A percentile compares a stretch with the other conserved stretches of the same genome.
phyloP scores from a whole-genome alignment of 2,113 vertebrate species.

The Hippocampus zosterae region DNA sequence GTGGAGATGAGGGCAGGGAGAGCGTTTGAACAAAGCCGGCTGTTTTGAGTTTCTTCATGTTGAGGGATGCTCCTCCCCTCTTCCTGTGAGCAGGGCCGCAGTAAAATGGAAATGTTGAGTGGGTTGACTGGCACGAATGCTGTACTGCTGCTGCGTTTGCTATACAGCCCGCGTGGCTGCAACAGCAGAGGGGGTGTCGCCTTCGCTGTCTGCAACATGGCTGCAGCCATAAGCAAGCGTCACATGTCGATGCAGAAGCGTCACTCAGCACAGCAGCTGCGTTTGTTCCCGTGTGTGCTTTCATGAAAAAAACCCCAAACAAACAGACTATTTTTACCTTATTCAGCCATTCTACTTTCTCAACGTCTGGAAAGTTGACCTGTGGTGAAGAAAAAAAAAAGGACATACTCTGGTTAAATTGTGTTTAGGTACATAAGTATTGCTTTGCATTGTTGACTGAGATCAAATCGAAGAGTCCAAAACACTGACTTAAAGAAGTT shows the following conservation, averaged over 20 bases:
- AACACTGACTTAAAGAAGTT: too few relatives aligned
- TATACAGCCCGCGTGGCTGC: constrained; percentile 41
- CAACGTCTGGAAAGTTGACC: constrained; percentile 90
- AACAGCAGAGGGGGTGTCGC: constrained; percentile 34
- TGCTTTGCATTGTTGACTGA: background rate
- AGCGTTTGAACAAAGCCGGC: constrained; percentile 17
- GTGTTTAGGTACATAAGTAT: background rate
- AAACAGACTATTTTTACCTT: constrained; percentile 72
- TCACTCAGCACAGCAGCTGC: constrained; percentile 59
- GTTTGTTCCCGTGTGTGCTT: constrained; percentile 6
- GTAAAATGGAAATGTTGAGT: constrained; percentile 66
- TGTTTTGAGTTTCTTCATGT: constrained; percentile 29
- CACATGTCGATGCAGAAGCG: constrained; percentile 15
- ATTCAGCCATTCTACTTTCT: constrained; percentile 91
- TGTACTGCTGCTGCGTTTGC: constrained; percentile 50
- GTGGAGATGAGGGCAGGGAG: background rate
- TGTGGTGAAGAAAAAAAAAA: constrained; percentile 40
- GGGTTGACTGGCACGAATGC: constrained; percentile 36
- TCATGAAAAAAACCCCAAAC: constrained; percentile 1
- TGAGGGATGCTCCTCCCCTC: constrained; percentile 33
- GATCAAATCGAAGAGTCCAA: background rate
- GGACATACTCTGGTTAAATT: background rate
- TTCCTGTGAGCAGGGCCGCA: constrained; percentile 44
- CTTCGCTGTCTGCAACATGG: constrained; percentile 18
- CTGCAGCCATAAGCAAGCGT: constrained; percentile 31